Percentiles rank a stretch among this genome's conserved stretches.
These are phyloP conservation scores for Drosophila micromelanica DNA, from an alignment of 1,140 invertebrate species.

Conservation along the genomic window DNA sequence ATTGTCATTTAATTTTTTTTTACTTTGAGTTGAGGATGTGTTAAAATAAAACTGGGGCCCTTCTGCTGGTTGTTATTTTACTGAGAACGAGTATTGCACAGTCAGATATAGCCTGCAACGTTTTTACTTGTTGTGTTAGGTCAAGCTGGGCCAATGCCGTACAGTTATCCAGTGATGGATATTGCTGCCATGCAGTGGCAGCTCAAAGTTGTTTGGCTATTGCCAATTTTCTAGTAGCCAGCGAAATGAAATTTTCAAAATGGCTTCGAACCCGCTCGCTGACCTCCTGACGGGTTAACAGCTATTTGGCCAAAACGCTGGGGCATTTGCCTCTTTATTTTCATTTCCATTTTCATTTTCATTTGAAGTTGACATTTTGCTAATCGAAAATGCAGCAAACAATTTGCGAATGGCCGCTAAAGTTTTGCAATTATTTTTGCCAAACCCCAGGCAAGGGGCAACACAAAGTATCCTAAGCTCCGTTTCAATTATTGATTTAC, in stretches of 20 bases:
- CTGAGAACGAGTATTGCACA: too few species aligned
- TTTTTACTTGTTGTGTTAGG: slow-evolving; percentile 47
- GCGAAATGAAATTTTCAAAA: slow-evolving; percentile 80
- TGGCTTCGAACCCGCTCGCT: slow-evolving; percentile 32
- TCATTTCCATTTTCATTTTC: slow-evolving; percentile 50
- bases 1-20: too few species aligned
- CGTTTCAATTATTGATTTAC: slow-evolving; percentile 80
- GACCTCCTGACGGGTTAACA: slow-evolving; percentile 47
- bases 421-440: slow-evolving; percentile 79
- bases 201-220: slow-evolving; percentile 55
- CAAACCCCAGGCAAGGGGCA: slow-evolving; percentile 30
- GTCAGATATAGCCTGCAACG: too few species aligned
- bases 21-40: too few species aligned
- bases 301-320: slow-evolving; percentile 58
- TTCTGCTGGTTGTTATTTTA: too few species aligned
- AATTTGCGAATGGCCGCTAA: slow-evolving; percentile 68
- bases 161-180: slow-evolving; percentile 71
- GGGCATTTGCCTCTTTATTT: slow-evolving; percentile 60
- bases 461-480: slow-evolving; percentile 46
- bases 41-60: too few species aligned
- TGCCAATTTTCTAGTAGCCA: slow-evolving; percentile 65
- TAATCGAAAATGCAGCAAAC: slow-evolving; percentile 82
- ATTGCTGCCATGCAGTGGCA: slow-evolving; percentile 72
- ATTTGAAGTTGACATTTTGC: slow-evolving; percentile 78
- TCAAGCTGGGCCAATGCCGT: slow-evolving; percentile 52